Conservation (phyloP, 2,888 invertebrate species). For the Andrena hattorfiana region DNA sequence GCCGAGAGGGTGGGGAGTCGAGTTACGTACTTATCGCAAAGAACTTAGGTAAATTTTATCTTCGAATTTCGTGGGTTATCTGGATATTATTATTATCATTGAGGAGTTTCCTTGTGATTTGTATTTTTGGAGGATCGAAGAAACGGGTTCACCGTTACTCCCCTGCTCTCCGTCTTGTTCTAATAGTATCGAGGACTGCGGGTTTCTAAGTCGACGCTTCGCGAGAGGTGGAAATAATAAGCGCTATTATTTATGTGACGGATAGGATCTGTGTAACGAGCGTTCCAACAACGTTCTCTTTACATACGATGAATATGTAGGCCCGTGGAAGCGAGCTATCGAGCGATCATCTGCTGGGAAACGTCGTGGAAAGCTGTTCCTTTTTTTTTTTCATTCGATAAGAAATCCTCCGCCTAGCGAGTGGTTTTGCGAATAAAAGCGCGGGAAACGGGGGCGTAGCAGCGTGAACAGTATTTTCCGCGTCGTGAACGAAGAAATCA, state of each 20-base stretch:
- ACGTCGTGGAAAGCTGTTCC: constrained; percentile 38
- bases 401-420: constrained; percentile 10
- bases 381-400: constrained; percentile 17
- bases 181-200: constrained; percentile 18
- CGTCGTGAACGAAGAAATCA: neutral
- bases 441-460: constrained; percentile 15
- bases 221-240: constrained; percentile 36
- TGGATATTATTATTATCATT: too few species aligned
- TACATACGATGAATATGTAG: constrained; percentile 56
- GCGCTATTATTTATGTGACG: constrained; percentile 47
- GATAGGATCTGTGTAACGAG: constrained; percentile 38
- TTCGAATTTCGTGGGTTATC: too few species aligned
- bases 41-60: too few species aligned
- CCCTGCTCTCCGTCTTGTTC: neutral
- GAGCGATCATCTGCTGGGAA: constrained; percentile 48
- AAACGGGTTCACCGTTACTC: too few species aligned
- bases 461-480: constrained; percentile 29
- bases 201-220: constrained; percentile 19
- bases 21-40: too few species aligned
- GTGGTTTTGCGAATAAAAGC: constrained; percentile 7
- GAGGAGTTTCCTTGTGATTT: too few species aligned
- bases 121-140: too few species aligned
- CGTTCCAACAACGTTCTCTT: constrained; percentile 38
- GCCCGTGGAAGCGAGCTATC: constrained; percentile 30
- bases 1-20: too few species aligned